Percentiles rank a stretch among this genome's conserved stretches.
Conservation (phyloP, 2,113 vertebrate species). For the Chaetodon trifascialis region DNA sequence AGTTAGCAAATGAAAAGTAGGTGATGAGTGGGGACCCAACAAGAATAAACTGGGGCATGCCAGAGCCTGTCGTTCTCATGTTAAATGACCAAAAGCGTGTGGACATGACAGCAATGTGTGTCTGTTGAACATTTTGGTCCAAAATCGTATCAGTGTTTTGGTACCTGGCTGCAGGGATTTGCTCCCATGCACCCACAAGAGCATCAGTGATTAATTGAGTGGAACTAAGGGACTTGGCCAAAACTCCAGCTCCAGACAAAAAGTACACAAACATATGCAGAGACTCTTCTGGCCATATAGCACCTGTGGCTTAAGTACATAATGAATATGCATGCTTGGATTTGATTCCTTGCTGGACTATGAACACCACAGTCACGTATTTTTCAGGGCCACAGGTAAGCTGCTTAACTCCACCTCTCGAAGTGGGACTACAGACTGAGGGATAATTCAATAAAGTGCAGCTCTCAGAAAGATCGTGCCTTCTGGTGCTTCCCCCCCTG, state of each 20-base stretch:
- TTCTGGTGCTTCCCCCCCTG: slow-evolving; percentile 41
- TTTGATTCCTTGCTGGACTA: slow-evolving; percentile 43
- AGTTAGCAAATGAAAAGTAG: slow-evolving; percentile 19
- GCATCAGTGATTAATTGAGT: background rate
- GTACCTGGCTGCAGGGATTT: background rate
- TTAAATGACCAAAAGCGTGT: background rate
- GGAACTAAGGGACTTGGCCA: too few species aligned
- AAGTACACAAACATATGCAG: background rate
- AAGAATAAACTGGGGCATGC: slow-evolving; percentile 5
- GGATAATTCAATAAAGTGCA: slow-evolving; percentile 76
- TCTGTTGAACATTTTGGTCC: background rate
- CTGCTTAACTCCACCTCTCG: slow-evolving; percentile 74
- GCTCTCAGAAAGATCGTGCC: slow-evolving; percentile 67
- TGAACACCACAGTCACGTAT: slow-evolving; percentile 45
- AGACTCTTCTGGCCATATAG: background rate
- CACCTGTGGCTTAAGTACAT: slow-evolving; percentile 17
- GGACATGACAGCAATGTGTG: background rate
- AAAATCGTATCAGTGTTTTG: background rate
- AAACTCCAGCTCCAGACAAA: background rate
- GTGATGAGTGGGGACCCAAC: slow-evolving; percentile 9
- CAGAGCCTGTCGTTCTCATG: background rate
- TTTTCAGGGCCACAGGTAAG: slow-evolving; percentile 71
- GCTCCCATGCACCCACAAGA: slow-evolving; percentile 12
- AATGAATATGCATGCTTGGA: slow-evolving; percentile 42
- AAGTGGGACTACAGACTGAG: slow-evolving; percentile 56